phyloP scores from a whole-genome alignment of 2,888 invertebrate species.

The Agrotis exclamationis region DNA sequence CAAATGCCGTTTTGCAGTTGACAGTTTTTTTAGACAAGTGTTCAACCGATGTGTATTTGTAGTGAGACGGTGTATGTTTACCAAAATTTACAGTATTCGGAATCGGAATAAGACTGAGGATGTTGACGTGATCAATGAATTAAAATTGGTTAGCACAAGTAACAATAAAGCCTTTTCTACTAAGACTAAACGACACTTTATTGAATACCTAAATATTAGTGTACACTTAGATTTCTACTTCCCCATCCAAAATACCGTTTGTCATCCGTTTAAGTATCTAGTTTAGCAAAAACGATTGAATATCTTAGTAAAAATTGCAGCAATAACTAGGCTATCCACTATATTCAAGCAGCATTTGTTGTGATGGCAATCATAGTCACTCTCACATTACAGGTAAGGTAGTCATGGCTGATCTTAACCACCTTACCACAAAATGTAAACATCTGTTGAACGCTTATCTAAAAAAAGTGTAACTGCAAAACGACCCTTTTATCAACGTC shows the following conservation, averaged over 20 bases:
- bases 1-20: too few species aligned
- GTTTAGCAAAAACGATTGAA: background rate
- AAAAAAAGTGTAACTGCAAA: too few species aligned
- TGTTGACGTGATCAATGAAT: background rate
- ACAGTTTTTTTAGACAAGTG: too few species aligned
- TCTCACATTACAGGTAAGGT: background rate
- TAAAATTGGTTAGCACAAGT: background rate
- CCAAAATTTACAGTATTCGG: background rate
- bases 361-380: background rate
- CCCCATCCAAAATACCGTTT: background rate
- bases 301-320: background rate
- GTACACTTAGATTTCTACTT: too few species aligned
- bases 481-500: too few species aligned
- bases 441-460: too few species aligned
- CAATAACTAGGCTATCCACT: background rate
- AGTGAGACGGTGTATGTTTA: too few species aligned
- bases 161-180: background rate
- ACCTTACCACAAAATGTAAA: too few species aligned
- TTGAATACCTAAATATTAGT: background rate
- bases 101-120: background rate
- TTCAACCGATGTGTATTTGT: too few species aligned
- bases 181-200: background rate
- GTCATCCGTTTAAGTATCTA: background rate
- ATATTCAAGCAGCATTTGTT: background rate
- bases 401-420: background rate